Evolutionary conservation across 2,797 vertebrate species (phyloP), one percentile per base, ranked within the genome.

Genomic region (Centroberyx gerrardi): DNA sequence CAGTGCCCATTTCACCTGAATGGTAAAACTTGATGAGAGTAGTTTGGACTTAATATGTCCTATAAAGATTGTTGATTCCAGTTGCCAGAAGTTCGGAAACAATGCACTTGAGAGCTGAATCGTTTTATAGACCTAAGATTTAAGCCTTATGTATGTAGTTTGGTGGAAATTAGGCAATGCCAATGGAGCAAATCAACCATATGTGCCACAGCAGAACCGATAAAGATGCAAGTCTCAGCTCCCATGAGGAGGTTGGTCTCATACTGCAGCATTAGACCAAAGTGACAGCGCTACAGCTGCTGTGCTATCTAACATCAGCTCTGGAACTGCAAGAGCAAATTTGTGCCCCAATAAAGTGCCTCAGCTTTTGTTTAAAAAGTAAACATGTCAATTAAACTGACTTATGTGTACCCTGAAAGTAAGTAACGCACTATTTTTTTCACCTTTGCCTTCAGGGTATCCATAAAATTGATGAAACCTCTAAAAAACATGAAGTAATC

Each of bases 161-260:
- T 28, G 48, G 63, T 62, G 36, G 52, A 48, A 81, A 54, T 68
- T 68, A 53, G 68, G 54, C 31, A 55, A 62, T 59, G 42, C 14
- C 51, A 69, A 14, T 59, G 29, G 62, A 67, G 68, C 56, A 80
- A 79, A 82, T 64, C 44, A 71, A 78, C n/a, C 40, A 72, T 33
- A n/a, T 3, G 9, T 72, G 13, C 10, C 31, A 67, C 36, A 73
- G 58, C 64, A 62, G 68, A 83, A 55, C 38, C 17, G 44, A 56
- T 52, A 56, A 66, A 80, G 55, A 77, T 68, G 44, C 56, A 54
- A 33, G 40, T 60, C 27, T 48, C 17, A 33, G 27, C 13, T 82
- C 58, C 51, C 28, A 44, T 58, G 44, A 64, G 71, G 60, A 62
- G 18, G 62, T 62, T 73, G 73, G 46, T 78, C 60, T 73, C 54